These are phyloP conservation scores for Gasterosteus nipponicus DNA, from an alignment of 2,113 vertebrate genomes.

Conservation along the genomic window DNA sequence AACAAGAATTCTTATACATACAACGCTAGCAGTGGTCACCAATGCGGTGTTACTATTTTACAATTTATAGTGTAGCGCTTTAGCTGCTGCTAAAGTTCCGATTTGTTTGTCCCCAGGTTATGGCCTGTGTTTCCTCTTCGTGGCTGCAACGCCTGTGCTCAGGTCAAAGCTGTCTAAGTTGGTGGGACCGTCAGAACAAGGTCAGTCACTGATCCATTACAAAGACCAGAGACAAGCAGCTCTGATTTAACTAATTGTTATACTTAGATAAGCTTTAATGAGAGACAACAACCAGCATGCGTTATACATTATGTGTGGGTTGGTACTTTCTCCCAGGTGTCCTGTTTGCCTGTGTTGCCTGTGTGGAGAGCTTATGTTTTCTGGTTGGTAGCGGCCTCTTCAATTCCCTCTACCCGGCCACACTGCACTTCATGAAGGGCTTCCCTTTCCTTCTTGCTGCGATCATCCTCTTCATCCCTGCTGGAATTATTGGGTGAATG, in stretches of 20 bases:
- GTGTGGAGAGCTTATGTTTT: slow-evolving; percentile 86
- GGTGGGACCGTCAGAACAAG: slow-evolving; percentile 87
- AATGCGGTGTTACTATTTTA: not conserved
- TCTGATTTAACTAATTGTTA: not conserved
- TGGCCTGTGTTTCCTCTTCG: slow-evolving; percentile 87
- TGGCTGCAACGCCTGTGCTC: slow-evolving; percentile 88
- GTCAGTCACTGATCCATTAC: slow-evolving; percentile 72
- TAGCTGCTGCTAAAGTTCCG: not conserved
- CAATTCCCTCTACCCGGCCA: slow-evolving; percentile 91
- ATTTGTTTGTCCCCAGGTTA: slow-evolving; percentile 82
- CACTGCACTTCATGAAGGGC: slow-evolving; percentile 90
- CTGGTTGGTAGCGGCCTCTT: slow-evolving; percentile 87
- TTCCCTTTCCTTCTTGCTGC: slow-evolving; percentile 93
- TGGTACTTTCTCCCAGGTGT: slow-evolving; percentile 80
- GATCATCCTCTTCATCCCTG: slow-evolving; percentile 87
- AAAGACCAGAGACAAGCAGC: not conserved
- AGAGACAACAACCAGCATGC: not conserved
- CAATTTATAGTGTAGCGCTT: not conserved
- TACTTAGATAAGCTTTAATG: not conserved
- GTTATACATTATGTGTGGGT: not conserved
- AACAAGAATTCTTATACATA: not conserved
- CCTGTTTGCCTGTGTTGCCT: slow-evolving; percentile 92
- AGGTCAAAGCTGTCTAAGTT: slow-evolving; percentile 93
- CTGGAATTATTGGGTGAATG: slow-evolving; percentile 89
- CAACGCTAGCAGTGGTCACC: not conserved